A percentile compares a stretch with the other conserved stretches of the same genome.
These are phyloP conservation scores for Leptothorax acervorum DNA, from an alignment of 2,888 invertebrate species.

Conservation along the genomic window DNA sequence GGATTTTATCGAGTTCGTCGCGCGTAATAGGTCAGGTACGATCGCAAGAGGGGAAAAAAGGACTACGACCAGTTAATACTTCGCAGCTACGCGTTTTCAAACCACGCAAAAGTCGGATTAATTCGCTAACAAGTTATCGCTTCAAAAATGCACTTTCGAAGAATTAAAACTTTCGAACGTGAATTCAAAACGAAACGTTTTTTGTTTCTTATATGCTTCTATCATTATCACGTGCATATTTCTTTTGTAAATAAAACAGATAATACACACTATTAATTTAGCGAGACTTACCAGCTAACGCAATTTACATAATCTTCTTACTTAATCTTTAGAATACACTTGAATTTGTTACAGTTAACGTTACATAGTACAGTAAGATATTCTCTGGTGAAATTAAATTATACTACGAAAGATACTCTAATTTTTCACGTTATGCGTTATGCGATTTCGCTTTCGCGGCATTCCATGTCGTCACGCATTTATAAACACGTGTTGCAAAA, in stretches of 20 bases:
- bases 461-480: slow-evolving; percentile 7
- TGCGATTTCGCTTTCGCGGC: slow-evolving; percentile 16
- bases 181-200: not conserved
- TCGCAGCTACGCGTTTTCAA: slow-evolving; percentile 48
- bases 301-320: slow-evolving; percentile 7
- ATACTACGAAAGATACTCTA: slow-evolving; percentile 5
- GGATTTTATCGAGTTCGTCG: slow-evolving; percentile 72
- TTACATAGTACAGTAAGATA: not conserved
- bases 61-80: slow-evolving; percentile 45
- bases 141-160: slow-evolving; percentile 30
- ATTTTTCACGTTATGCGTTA: slow-evolving; percentile 13
- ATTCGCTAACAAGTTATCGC: slow-evolving; percentile 43
- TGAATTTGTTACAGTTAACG: slow-evolving; percentile 8
- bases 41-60: slow-evolving; percentile 50
- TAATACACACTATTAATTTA: not conserved
- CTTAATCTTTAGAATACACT: not conserved
- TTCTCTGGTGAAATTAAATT: not conserved
- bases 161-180: slow-evolving; percentile 20
- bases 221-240: not conserved
- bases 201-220: not conserved
- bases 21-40: slow-evolving; percentile 55
- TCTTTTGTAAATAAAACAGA: not conserved
- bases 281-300: not conserved
- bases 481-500: slow-evolving; percentile 16
- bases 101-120: slow-evolving; percentile 47